A percentile compares a stretch with the other conserved stretches of the same genome.
These are phyloP conservation scores for Drosophila virilis DNA, from an alignment of 1,140 invertebrate genomes.

Conservation along the genomic window DNA sequence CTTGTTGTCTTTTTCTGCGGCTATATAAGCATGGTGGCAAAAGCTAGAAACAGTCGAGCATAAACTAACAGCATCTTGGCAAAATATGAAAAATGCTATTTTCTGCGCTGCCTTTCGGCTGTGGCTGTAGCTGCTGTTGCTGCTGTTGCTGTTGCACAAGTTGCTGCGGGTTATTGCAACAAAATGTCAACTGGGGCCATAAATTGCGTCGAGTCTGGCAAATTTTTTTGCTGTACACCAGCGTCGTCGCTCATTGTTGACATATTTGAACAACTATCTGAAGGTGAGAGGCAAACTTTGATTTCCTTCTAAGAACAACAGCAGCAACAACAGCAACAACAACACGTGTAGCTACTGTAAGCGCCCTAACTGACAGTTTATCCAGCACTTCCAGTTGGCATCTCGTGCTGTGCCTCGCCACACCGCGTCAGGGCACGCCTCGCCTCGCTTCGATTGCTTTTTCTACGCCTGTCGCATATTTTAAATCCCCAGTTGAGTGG, in stretches of 20 bases:
- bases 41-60: not conserved
- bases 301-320: constrained; percentile 44
- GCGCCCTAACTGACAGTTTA: constrained; percentile 54
- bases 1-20: not conserved
- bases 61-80: constrained; percentile 52
- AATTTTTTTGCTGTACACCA: constrained; percentile 54
- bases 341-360: constrained; percentile 69
- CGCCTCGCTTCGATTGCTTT: constrained; percentile 66
- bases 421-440: not conserved
- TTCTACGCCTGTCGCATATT: constrained; percentile 78
- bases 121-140: constrained; percentile 5
- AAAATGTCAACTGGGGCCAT: constrained; percentile 78
- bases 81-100: constrained; percentile 77
- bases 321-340: constrained; percentile 33
- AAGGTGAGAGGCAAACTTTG: constrained; percentile 72
- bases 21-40: constrained; percentile 14
- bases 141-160: constrained; percentile 34
- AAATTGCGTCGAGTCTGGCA: constrained; percentile 73
- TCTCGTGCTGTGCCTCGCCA: not conserved
- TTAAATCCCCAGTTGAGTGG: constrained; percentile 81
- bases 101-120: constrained; percentile 43
- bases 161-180: constrained; percentile 71
- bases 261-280: constrained; percentile 75
- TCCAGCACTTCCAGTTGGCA: constrained; percentile 21
- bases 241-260: constrained; percentile 60